phyloP scores from a whole-genome alignment of 2,888 invertebrate genomes.

The Clusia tigrina region DNA sequence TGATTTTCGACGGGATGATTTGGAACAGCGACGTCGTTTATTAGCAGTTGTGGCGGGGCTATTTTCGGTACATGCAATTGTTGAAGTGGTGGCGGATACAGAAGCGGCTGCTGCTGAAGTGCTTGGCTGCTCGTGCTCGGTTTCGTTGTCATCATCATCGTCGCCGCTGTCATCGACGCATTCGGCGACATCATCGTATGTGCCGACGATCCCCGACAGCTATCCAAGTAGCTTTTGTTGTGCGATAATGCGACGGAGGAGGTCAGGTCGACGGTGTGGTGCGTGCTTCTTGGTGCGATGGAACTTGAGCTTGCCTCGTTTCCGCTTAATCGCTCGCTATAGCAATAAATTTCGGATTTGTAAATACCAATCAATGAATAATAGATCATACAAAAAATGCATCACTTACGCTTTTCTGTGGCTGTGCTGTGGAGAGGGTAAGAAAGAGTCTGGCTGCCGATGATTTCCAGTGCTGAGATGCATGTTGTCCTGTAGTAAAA shows the following conservation, averaged over 20 bases:
- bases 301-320: constrained; percentile 73
- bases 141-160: constrained; percentile 51
- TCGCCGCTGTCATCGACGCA: constrained; percentile 67
- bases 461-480: constrained; percentile 66
- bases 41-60: constrained; percentile 39
- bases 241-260: constrained; percentile 65
- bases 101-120: constrained; percentile 47
- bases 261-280: constrained; percentile 70
- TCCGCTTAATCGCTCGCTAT: constrained; percentile 61
- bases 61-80: constrained; percentile 33
- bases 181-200: constrained; percentile 66
- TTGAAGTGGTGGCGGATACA: constrained; percentile 32
- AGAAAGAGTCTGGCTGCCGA: constrained; percentile 69
- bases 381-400: background rate
- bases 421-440: constrained; percentile 67
- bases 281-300: constrained; percentile 88
- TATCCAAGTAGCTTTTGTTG: constrained; percentile 66
- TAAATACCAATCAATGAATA: background rate
- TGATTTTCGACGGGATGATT: constrained; percentile 35
- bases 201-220: constrained; percentile 66
- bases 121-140: constrained; percentile 43
- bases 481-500: constrained; percentile 65
- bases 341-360: background rate
- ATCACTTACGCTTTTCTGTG: constrained; percentile 69
- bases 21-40: constrained; percentile 44